Evolutionary conservation across 2,888 invertebrate genomes (phyloP).

Genomic region (Mechanitis mazaeus): DNA sequence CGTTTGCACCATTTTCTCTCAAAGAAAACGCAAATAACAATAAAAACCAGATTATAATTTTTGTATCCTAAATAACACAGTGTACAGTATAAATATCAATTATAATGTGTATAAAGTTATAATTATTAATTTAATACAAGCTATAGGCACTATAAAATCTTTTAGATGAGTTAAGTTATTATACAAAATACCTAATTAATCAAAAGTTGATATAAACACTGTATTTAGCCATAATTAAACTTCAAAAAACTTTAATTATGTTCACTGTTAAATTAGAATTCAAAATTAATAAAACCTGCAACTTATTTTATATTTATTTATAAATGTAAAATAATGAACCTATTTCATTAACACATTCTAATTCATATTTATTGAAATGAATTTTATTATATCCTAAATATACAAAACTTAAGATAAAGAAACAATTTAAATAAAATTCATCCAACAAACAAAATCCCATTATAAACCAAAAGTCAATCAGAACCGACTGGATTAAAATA

Average conservation of each 20-base stretch:
- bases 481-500: conserved; percentile 37
- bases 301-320: too few species aligned
- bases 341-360: too few species aligned
- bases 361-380: too few species aligned
- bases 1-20: conserved; percentile 67
- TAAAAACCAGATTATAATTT: conserved; percentile 40
- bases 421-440: neutral
- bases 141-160: too few species aligned
- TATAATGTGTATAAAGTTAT: neutral
- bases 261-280: too few species aligned
- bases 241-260: too few species aligned
- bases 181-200: too few species aligned
- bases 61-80: neutral
- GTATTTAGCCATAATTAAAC: too few species aligned
- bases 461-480: conserved; percentile 36
- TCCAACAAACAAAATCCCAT: conserved; percentile 11
- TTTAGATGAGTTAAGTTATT: too few species aligned
- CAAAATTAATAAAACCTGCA: too few species aligned
- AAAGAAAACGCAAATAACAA: conserved; percentile 51
- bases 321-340: too few species aligned
- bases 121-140: neutral
- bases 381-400: neutral
- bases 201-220: too few species aligned
- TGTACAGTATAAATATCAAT: neutral
- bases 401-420: conserved; percentile 3